phyloP scores from a whole-genome alignment of 2,797 vertebrate species.

The Sylvilagus floridanus region DNA sequence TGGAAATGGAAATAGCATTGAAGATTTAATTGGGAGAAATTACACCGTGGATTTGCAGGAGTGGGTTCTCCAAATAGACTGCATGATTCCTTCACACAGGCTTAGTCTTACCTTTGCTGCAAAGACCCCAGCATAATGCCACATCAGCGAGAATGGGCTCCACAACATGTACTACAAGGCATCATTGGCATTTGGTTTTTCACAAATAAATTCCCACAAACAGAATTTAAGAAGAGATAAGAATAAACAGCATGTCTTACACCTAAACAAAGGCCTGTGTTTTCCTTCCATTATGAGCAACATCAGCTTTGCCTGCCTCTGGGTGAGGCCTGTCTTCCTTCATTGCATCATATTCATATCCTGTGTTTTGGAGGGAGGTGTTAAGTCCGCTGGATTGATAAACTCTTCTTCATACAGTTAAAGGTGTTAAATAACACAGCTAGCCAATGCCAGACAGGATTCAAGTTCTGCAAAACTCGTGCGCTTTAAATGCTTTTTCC shows the following conservation, averaged over 20 bases:
- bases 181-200: background rate
- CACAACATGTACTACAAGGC: background rate
- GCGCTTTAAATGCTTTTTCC: background rate
- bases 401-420: background rate
- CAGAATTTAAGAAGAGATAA: background rate
- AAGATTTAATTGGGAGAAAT: constrained; percentile 60
- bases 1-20: constrained; percentile 65
- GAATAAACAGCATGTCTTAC: background rate
- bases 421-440: background rate
- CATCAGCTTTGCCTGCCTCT: background rate
- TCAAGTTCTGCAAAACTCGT: background rate
- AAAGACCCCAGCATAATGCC: background rate
- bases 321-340: background rate
- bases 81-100: background rate
- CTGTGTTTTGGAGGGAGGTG: background rate
- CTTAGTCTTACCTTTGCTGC: background rate
- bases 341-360: background rate
- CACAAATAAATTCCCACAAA: background rate
- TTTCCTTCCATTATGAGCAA: background rate
- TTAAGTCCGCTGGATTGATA: background rate
- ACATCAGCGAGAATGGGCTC: background rate
- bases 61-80: too few relatives aligned
- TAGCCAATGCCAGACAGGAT: background rate
- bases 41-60: background rate
- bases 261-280: background rate